These are phyloP conservation scores for Blomia tropicalis DNA, from an alignment of 2,888 invertebrate species.

Conservation along the genomic window DNA sequence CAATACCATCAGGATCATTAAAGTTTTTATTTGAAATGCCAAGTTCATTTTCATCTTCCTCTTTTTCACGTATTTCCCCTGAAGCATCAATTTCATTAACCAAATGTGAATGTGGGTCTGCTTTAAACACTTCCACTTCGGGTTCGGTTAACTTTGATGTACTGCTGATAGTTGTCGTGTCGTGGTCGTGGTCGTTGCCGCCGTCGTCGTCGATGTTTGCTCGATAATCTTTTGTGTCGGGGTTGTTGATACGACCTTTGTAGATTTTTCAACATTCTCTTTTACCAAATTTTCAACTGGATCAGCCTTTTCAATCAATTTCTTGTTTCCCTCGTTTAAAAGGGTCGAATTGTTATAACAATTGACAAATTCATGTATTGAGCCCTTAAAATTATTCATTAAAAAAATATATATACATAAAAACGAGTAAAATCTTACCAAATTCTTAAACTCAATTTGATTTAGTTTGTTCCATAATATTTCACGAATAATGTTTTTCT, in stretches of 20 bases:
- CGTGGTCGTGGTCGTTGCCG: not conserved
- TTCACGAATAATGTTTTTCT: not conserved
- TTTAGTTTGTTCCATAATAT: not conserved
- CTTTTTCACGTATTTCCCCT: not conserved
- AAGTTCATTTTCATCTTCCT: not conserved
- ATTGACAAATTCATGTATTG: not conserved
- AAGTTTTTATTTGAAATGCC: not conserved
- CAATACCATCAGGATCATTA: not conserved
- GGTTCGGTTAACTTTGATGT: not conserved
- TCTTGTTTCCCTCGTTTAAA: not conserved
- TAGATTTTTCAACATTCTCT: not conserved
- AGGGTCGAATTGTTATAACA: slow-evolving; percentile 8
- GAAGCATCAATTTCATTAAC: not conserved
- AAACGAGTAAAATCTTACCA: not conserved
- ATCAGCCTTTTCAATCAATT: not conserved
- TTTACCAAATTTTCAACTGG: not conserved
- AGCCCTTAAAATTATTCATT: not conserved
- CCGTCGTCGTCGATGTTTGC: not conserved
- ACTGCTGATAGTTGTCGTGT: not conserved
- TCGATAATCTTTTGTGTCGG: not conserved
- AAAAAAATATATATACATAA: not conserved
- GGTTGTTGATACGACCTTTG: not conserved
- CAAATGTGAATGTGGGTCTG: not conserved
- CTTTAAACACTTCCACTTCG: not conserved
- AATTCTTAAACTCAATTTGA: not conserved